These are phyloP conservation scores for Thermophis baileyi DNA, from an alignment of 2,113 vertebrate species.

Conservation along the genomic window DNA sequence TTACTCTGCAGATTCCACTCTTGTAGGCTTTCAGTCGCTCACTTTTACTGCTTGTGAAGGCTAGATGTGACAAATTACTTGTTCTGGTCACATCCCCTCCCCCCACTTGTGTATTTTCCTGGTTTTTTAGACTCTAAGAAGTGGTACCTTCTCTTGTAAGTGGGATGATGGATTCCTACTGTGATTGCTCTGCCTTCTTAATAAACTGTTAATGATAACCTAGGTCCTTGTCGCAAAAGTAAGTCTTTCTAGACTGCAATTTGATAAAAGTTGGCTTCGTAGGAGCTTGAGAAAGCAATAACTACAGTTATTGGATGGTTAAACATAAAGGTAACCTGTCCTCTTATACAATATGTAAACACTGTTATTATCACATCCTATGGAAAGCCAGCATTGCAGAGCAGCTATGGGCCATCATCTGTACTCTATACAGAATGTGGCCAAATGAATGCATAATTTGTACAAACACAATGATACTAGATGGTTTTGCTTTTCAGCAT, in stretches of 20 bases:
- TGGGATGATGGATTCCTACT: not conserved
- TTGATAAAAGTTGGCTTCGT: not conserved
- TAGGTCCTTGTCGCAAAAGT: not conserved
- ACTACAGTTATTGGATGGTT: not conserved
- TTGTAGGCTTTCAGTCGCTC: not conserved
- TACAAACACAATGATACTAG: constrained; percentile 34
- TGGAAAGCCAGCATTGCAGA: constrained; percentile 22
- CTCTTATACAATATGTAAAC: not conserved
- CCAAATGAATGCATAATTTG: constrained; percentile 42
- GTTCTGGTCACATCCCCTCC: not conserved
- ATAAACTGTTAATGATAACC: not conserved
- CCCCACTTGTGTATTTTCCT: not conserved
- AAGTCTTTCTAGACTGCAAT: not conserved
- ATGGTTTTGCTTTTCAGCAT: constrained; percentile 47
- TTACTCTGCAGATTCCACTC: not conserved
- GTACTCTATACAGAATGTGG: not conserved
- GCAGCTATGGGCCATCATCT: constrained; percentile 32
- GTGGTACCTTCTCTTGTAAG: not conserved
- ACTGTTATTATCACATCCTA: not conserved
- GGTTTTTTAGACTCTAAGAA: not conserved
- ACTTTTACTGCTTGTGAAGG: not conserved
- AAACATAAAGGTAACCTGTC: constrained; percentile 2
- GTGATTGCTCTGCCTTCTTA: not conserved
- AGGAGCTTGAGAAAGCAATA: constrained; percentile 1
- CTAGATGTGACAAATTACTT: not conserved